These are phyloP conservation scores for Yoshiicerus persimilis DNA, from an alignment of 1,140 invertebrate genomes.

Conservation along the genomic window DNA sequence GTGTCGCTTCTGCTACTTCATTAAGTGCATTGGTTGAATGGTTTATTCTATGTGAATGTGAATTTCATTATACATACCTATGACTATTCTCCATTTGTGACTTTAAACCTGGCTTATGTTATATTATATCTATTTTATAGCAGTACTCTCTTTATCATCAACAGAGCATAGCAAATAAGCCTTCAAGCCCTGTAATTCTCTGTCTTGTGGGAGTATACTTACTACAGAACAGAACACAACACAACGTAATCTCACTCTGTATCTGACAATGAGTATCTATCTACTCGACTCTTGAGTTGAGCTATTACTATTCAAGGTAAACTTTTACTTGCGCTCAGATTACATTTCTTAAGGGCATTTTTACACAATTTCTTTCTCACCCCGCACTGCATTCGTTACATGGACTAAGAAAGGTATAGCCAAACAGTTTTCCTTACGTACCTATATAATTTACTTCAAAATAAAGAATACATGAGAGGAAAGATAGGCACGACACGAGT, in stretches of 20 bases:
- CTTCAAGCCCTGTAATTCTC: background rate
- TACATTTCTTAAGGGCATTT: slow-evolving; percentile 9
- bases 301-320: slow-evolving; percentile 5
- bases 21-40: too few relatives aligned
- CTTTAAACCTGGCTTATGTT: background rate
- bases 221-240: background rate
- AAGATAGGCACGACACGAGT: background rate
- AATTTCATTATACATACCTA: too few relatives aligned
- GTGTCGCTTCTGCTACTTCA: too few relatives aligned
- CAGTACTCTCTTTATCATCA: background rate
- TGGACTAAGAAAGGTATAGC: too few relatives aligned
- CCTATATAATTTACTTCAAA: background rate
- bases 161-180: background rate
- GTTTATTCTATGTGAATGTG: too few relatives aligned
- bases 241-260: background rate
- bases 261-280: background rate
- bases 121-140: background rate
- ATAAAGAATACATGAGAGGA: background rate
- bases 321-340: background rate
- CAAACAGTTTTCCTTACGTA: background rate
- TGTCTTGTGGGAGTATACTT: background rate
- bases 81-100: too few relatives aligned
- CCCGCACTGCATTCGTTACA: background rate
- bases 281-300: background rate
- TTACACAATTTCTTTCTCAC: background rate